Percentiles rank a stretch among this genome's conserved stretches.
Conservation (phyloP, 2,113 vertebrate species). For the Ameiurus melas region DNA sequence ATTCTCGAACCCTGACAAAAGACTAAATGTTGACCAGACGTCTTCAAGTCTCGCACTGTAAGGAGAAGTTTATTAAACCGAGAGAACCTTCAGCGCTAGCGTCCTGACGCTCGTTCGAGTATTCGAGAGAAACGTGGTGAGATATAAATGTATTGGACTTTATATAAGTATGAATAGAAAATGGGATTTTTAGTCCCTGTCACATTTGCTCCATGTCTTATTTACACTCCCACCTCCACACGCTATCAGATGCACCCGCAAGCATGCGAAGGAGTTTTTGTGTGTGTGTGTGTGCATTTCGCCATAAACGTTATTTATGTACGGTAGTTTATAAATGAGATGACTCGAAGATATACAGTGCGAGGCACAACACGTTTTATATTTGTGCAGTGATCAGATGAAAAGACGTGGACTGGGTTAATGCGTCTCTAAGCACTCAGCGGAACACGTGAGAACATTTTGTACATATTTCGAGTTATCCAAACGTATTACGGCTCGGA, state of each 20-base stretch:
- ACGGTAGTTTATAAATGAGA: not conserved
- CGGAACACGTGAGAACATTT: not conserved
- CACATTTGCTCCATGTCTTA: constrained; percentile 18
- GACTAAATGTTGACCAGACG: not conserved
- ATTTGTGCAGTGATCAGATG: not conserved
- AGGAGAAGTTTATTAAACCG: not conserved
- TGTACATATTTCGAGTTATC: not conserved
- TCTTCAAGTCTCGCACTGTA: not conserved
- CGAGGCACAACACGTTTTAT: not conserved
- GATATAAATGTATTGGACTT: not conserved
- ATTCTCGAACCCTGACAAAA: not conserved
- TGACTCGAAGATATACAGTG: not conserved
- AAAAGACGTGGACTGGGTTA: not conserved
- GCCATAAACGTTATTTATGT: not conserved
- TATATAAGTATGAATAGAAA: not conserved
- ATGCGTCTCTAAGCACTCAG: not conserved
- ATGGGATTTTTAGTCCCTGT: constrained; percentile 24
- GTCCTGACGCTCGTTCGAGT: not conserved
- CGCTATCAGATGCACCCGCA: constrained; percentile 3
- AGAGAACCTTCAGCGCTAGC: not conserved
- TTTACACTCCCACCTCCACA: constrained; percentile 12
- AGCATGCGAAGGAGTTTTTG: not conserved
- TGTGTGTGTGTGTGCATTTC: not conserved
- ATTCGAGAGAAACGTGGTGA: not conserved
- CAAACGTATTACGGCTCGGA: not conserved